These are phyloP conservation scores for Trididemnum miniatum DNA, from an alignment of 23 tunicate species.

Conservation along the genomic window DNA sequence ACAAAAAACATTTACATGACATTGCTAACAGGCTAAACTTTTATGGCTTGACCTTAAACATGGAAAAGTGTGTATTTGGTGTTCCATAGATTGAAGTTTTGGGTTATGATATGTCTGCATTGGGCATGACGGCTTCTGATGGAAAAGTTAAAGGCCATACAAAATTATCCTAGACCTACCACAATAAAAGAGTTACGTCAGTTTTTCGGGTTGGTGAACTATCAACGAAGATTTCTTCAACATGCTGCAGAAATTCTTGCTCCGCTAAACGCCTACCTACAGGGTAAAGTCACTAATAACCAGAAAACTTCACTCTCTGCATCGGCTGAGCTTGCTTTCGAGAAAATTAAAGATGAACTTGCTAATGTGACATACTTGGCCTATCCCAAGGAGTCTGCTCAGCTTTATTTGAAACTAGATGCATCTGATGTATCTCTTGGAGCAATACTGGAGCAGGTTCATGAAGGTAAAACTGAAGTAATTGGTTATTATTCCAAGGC, in stretches of 20 bases:
- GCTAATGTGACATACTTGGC: not conserved
- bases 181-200: not conserved
- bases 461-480: not conserved
- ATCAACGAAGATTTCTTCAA: not conserved
- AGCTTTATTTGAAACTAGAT: not conserved
- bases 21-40: not conserved
- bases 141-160: not conserved
- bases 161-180: not conserved
- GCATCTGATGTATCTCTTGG: conserved; percentile 22
- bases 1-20: not conserved
- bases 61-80: conserved; percentile 32
- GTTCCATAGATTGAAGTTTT: not conserved
- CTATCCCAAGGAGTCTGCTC: not conserved
- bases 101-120: not conserved
- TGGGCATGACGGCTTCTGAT: conserved; percentile 11
- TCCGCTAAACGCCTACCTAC: not conserved
- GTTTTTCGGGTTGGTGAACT: not conserved
- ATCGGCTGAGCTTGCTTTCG: not conserved
- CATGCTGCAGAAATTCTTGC: not conserved
- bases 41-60: conserved; percentile 4
- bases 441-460: conserved; percentile 20
- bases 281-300: not conserved
- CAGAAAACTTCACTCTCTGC: not conserved
- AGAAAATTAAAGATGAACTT: not conserved
- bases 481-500: conserved; percentile 23